Conservation (phyloP, 2,888 invertebrate genomes). For the Parthenolecanium corni region DNA sequence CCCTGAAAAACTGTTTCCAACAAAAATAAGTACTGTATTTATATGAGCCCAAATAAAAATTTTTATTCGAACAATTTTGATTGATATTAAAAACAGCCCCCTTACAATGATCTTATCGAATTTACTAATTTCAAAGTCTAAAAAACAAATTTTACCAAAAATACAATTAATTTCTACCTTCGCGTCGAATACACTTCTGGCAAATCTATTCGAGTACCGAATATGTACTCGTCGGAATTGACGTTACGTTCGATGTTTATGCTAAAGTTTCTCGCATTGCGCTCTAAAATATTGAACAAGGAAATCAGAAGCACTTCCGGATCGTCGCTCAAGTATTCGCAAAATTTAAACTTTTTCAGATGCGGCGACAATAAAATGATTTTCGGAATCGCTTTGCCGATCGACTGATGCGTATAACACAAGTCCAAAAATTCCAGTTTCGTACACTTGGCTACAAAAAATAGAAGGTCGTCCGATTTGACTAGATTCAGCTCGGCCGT, state of each 20-base stretch:
- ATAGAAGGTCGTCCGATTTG: slow-evolving; percentile 13
- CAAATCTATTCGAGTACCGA: not conserved
- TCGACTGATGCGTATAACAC: slow-evolving; percentile 19
- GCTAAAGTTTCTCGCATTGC: not conserved
- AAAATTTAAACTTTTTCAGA: slow-evolving; percentile 11
- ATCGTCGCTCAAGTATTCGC: not conserved
- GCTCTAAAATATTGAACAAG: not conserved
- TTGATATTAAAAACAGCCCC: too few relatives aligned
- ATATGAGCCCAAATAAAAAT: too few relatives aligned
- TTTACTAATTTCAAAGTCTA: too few relatives aligned
- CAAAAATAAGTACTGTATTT: too few relatives aligned
- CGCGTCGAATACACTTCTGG: too few relatives aligned
- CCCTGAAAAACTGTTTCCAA: too few relatives aligned
- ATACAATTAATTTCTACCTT: too few relatives aligned
- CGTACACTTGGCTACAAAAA: slow-evolving; percentile 12
- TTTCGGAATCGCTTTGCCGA: slow-evolving; percentile 10
- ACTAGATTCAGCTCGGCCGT: slow-evolving; percentile 3
- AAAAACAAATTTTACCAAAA: too few relatives aligned
- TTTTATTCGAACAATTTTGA: too few relatives aligned
- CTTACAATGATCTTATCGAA: too few relatives aligned
- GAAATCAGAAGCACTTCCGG: not conserved
- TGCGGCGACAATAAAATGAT: slow-evolving; percentile 3
- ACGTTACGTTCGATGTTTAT: not conserved
- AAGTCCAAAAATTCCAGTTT: slow-evolving; percentile 9
- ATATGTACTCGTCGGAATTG: not conserved